Evolutionary conservation across 2,888 invertebrate species (phyloP).

Genomic region (Alcis repandata): DNA sequence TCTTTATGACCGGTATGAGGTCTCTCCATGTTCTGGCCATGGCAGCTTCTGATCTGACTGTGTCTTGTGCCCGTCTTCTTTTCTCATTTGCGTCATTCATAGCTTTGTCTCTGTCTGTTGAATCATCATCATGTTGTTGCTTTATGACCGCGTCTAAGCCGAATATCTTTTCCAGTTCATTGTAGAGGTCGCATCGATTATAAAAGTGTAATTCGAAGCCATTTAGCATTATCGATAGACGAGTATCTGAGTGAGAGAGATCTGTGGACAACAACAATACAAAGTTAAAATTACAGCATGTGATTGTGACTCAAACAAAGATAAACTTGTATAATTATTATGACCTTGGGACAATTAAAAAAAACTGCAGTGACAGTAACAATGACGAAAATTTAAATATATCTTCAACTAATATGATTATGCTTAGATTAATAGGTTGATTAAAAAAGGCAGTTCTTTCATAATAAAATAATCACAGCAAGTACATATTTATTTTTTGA

Average conservation of each 20-base stretch:
- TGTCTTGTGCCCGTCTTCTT: conserved; percentile 80
- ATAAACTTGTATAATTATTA: background rate
- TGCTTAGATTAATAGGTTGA: no score
- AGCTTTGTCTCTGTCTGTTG: conserved; percentile 84
- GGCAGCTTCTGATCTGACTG: conserved; percentile 91
- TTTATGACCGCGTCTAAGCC: conserved; percentile 93
- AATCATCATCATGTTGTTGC: conserved; percentile 87
- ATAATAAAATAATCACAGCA: no score
- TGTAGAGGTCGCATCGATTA: conserved; percentile 95
- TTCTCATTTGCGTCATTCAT: conserved; percentile 89
- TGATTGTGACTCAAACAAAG: background rate
- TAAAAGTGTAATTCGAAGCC: conserved; percentile 98
- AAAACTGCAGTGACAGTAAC: background rate
- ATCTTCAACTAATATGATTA: background rate
- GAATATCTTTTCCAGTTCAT: conserved; percentile 94
- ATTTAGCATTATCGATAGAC: conserved; percentile 95
- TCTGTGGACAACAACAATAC: conserved; percentile 84
- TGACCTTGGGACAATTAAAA: background rate
- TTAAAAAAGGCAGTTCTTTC: no score
- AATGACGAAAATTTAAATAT: background rate
- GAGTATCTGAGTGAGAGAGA: conserved; percentile 97
- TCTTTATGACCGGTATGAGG: conserved; percentile 97
- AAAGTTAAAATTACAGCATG: background rate
- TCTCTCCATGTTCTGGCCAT: conserved; percentile 97
- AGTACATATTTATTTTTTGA: no score